phyloP scores from a whole-genome alignment of 2,888 invertebrate genomes.

The Willowsia nigromaculata region DNA sequence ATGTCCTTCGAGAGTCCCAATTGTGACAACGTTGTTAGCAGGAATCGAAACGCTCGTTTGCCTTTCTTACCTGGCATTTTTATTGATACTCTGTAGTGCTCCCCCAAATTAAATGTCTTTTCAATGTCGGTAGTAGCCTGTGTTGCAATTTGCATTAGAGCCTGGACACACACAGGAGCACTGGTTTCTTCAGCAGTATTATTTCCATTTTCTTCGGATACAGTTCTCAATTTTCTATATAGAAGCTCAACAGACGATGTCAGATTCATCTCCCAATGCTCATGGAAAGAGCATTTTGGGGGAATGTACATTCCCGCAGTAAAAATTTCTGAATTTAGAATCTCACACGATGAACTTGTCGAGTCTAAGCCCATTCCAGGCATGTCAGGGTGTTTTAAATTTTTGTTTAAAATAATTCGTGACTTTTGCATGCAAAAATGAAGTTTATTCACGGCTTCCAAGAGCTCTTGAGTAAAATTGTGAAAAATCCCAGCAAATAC shows the following conservation, averaged over 20 bases:
- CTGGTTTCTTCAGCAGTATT: not conserved
- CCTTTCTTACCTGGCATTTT: slow-evolving; percentile 8
- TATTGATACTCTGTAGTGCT: not conserved
- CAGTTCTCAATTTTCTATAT: slow-evolving; percentile 18
- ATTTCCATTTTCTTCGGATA: not conserved
- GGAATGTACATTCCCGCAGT: not conserved
- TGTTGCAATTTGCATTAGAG: slow-evolving; percentile 32
- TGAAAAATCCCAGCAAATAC: slow-evolving; percentile 46
- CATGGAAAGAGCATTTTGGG: not conserved
- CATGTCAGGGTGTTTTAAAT: slow-evolving; percentile 19
- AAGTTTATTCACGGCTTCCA: slow-evolving; percentile 14
- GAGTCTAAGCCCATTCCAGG: slow-evolving; percentile 4
- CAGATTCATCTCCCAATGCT: not conserved
- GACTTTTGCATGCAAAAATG: slow-evolving; percentile 51
- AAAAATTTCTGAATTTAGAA: not conserved
- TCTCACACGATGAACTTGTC: not conserved
- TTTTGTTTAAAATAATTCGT: not conserved
- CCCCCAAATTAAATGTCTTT: not conserved
- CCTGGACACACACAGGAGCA: not conserved
- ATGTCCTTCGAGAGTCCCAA: slow-evolving; percentile 34
- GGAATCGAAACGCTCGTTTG: not conserved
- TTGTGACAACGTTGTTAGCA: slow-evolving; percentile 4
- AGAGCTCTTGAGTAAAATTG: slow-evolving; percentile 17
- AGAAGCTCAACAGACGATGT: not conserved
- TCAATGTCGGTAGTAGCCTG: slow-evolving; percentile 21